phyloP scores from a whole-genome alignment of 1,140 invertebrate genomes.

The Drosophila albomicans region DNA sequence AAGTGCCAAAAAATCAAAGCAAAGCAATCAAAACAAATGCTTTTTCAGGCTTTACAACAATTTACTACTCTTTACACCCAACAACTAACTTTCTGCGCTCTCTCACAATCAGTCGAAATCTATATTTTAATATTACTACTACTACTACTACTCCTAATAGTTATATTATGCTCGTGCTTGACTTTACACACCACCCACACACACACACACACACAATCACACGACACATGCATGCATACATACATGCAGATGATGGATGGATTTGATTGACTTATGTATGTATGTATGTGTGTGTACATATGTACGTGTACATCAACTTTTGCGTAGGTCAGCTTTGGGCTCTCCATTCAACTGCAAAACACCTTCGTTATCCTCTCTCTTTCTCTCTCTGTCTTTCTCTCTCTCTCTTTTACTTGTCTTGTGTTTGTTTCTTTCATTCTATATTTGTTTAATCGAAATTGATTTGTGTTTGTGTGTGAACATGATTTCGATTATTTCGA shows the following conservation, averaged over 20 bases:
- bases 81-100: constrained; percentile 30
- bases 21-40: constrained; percentile 15
- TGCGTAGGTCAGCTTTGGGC: constrained; percentile 53
- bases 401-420: constrained; percentile 7
- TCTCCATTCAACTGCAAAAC: constrained; percentile 42
- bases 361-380: constrained; percentile 22
- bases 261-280: not conserved
- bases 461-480: constrained; percentile 47
- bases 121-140: constrained; percentile 11
- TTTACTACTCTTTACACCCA: constrained; percentile 6
- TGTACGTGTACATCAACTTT: constrained; percentile 3
- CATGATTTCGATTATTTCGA: constrained; percentile 52
- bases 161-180: constrained; percentile 33
- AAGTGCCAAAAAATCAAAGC: constrained; percentile 17
- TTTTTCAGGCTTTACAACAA: constrained; percentile 37
- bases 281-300: constrained; percentile 6
- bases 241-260: constrained; percentile 7
- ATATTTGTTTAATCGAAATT: constrained; percentile 40
- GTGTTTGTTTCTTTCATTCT: constrained; percentile 14
- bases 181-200: not conserved
- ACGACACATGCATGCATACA: constrained; percentile 18
- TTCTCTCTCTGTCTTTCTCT: constrained; percentile 10
- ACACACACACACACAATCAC: constrained; percentile 5
- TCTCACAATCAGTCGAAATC: constrained; percentile 47
- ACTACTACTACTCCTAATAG: not conserved